phyloP scores from a whole-genome alignment of 2,113 vertebrate genomes.

The Columba janthina region DNA sequence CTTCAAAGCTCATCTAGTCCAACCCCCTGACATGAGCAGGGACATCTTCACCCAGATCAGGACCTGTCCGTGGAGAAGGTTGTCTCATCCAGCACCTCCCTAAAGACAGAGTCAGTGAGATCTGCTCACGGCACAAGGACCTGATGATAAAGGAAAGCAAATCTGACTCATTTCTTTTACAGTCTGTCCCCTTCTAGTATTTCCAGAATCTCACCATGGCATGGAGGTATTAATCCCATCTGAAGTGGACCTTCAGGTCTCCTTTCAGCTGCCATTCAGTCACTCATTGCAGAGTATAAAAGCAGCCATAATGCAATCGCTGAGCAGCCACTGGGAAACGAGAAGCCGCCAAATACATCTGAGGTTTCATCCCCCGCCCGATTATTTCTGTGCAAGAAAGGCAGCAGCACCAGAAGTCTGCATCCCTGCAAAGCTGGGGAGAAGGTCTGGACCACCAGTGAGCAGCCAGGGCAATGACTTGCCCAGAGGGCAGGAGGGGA shows the following conservation, averaged over 20 bases:
- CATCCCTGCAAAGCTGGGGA: neutral
- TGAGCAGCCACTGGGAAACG: neutral
- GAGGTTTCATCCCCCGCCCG: neutral
- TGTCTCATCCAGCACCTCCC: neutral
- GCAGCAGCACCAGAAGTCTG: slow-evolving; percentile 11
- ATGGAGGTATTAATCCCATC: slow-evolving; percentile 25
- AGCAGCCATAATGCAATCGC: neutral
- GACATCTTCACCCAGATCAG: too few species aligned
- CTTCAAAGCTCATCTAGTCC: too few species aligned
- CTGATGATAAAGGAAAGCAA: neutral
- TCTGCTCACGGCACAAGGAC: neutral
- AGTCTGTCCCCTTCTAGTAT: slow-evolving; percentile 28
- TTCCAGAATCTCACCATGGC: neutral
- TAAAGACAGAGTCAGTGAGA: neutral
- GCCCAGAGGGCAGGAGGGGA: neutral
- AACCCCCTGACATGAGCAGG: too few species aligned
- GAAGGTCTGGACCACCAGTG: neutral
- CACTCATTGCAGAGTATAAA: neutral
- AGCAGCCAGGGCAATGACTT: neutral
- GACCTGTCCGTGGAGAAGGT: neutral
- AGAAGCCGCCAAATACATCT: neutral
- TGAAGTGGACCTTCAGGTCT: slow-evolving; percentile 6
- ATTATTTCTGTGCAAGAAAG: slow-evolving; percentile 11
- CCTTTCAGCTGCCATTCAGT: neutral
- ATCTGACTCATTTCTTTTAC: neutral